Base-by-base conservation (phyloP, 2,797 vertebrate species). In the Hapalemur alaotrensis region DNA sequence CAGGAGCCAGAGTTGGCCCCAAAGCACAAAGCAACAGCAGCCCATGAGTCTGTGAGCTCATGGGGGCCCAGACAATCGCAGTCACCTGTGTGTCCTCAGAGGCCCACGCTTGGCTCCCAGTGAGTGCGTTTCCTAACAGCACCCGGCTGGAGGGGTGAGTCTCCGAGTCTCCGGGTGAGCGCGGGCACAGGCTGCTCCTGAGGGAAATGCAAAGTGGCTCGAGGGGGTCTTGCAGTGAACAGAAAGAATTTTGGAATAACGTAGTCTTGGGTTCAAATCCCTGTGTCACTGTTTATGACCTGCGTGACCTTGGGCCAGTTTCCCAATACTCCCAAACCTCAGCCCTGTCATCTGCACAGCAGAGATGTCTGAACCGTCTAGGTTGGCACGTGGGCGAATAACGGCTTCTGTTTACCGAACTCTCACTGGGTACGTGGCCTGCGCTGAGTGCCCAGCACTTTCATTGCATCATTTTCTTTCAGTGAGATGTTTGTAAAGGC, bases 391-490 rank as follows among this genome's bases (percentile, higher is more conserved):
- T 5, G 4, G 0, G 0, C 0, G 72, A 18, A 3, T 10, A 8
- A 7, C 5, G 4, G 4, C 38, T 12, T 23, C 89, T 30, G 0
- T 35, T 63, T 22, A 4, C 2, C 2, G 25, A 78, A 25, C n/a
- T 3, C 48, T 18, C 15, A 8, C 38, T n/a, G 0, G 0, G 1
- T 0, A 54, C 1, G 0, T 22, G 41, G 69, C 1, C 0, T 7
- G 0, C 7, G 30, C 72, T 0, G 1, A 2, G 23, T 10, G 52
- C 72, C 0, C 0, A 1, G 18, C 8, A n/a, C 78, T 75, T 32
- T 41, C 5, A 32, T 48, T 6, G 72, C 48, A 15, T 76, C 28
- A 2, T 78, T 38, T 52, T 67, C 41, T 38, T 22, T 30, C n/a
- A 23, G 23, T 0, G 22, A 35, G 50, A 54, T 22, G 23, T 46